Conservation (phyloP, 2,888 invertebrate genomes). For the Lithophane socia region DNA sequence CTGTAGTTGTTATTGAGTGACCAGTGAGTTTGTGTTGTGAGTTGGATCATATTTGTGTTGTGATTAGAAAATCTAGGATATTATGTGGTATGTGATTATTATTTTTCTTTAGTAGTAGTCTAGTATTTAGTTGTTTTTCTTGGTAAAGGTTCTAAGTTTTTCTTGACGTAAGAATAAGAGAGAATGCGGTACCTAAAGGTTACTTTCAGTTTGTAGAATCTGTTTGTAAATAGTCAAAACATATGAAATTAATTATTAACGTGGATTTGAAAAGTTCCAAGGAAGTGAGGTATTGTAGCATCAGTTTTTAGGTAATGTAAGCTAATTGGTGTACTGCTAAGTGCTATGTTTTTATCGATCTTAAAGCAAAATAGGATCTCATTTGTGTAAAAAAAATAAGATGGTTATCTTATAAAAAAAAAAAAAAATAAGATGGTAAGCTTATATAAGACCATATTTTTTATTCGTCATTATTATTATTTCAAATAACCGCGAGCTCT, state of each 20-base stretch:
- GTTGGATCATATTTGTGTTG: neutral
- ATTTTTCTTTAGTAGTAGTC: too few relatives aligned
- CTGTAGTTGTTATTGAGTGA: constrained; percentile 19
- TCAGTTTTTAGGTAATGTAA: neutral
- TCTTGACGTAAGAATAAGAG: too few relatives aligned
- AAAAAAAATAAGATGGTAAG: too few relatives aligned
- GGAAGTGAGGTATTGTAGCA: neutral
- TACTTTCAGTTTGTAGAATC: neutral
- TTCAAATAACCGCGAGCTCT: neutral
- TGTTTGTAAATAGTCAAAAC: neutral
- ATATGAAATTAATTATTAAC: neutral
- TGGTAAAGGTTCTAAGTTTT: neutral
- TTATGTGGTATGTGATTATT: neutral
- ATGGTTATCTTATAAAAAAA: too few relatives aligned
- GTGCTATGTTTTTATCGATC: too few relatives aligned
- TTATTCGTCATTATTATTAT: neutral
- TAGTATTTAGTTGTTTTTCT: neutral
- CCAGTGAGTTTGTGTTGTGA: constrained; percentile 1
- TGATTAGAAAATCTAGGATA: neutral
- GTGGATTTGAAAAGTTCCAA: neutral
- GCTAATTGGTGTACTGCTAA: neutral
- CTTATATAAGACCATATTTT: too few relatives aligned
- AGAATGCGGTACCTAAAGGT: neutral
- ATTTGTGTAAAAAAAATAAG: neutral
- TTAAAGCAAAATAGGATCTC: neutral